Evolutionary conservation across 2,113 vertebrate genomes (phyloP).

Genomic region (Gorsachius goisagi): DNA sequence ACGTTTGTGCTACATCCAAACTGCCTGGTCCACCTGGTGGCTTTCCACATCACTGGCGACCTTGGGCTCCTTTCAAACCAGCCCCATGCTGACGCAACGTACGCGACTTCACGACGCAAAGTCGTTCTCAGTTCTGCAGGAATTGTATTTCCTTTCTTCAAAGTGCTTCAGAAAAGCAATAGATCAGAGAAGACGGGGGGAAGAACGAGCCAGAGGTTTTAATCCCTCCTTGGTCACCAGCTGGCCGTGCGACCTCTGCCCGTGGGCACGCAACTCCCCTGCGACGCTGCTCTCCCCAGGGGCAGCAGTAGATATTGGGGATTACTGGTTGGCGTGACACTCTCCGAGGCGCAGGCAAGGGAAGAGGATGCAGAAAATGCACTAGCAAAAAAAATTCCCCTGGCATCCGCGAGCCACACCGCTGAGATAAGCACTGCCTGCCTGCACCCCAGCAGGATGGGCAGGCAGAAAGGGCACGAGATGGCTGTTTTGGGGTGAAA

Average conservation of each 20-base stretch:
- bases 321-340: background rate
- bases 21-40: background rate
- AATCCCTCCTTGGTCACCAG: background rate
- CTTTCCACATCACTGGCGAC: background rate
- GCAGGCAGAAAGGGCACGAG: accelerated
- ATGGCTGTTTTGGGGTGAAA: background rate
- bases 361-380: background rate
- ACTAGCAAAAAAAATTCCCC: background rate
- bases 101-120: background rate
- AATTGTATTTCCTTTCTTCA: background rate
- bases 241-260: background rate
- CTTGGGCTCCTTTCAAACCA: background rate
- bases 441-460: accelerated
- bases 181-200: background rate
- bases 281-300: background rate
- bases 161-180: background rate
- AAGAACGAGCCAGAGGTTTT: background rate
- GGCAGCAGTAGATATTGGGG: background rate
- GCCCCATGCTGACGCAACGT: background rate
- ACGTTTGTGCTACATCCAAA: background rate
- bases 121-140: background rate
- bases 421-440: background rate
- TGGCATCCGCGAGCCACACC: accelerated
- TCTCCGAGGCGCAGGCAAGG: background rate
- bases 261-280: background rate